phyloP scores from a whole-genome alignment of 2,797 vertebrate species.

The Cebuella pygmaea region DNA sequence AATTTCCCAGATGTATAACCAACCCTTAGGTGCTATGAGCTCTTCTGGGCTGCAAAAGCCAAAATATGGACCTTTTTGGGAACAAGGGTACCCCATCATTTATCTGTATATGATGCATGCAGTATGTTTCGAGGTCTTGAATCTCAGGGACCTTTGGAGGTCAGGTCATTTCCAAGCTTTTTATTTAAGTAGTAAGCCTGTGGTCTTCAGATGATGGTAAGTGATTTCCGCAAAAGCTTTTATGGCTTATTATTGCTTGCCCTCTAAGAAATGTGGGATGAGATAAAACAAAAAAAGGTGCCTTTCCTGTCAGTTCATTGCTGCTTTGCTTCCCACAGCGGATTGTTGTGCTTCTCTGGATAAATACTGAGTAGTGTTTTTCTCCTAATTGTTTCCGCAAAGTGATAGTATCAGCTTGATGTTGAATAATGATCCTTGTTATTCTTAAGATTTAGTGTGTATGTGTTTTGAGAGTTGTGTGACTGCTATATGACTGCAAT shows the following conservation, averaged over 20 bases:
- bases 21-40: neutral
- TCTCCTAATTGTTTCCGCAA: slow-evolving; percentile 42
- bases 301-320: neutral
- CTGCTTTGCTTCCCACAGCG: neutral
- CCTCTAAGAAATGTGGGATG: slow-evolving; percentile 14
- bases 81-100: neutral
- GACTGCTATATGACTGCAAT: neutral
- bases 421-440: slow-evolving; percentile 10
- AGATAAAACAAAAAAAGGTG: neutral
- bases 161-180: slow-evolving; percentile 1
- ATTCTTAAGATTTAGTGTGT: neutral
- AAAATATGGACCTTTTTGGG: neutral
- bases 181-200: slow-evolving; percentile 13
- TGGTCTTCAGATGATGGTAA: slow-evolving; percentile 17
- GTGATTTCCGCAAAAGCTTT: slow-evolving; percentile 39
- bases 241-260: neutral
- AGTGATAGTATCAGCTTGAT: neutral
- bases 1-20: neutral
- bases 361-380: slow-evolving; percentile 2
- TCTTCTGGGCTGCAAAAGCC: neutral
- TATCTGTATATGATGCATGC: neutral
- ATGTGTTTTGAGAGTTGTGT: slow-evolving; percentile 15
- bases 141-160: neutral
- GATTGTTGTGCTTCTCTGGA: neutral
- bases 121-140: neutral